These are phyloP conservation scores for Propithecus coquereli DNA, from an alignment of 2,113 vertebrate genomes.

Conservation along the genomic window DNA sequence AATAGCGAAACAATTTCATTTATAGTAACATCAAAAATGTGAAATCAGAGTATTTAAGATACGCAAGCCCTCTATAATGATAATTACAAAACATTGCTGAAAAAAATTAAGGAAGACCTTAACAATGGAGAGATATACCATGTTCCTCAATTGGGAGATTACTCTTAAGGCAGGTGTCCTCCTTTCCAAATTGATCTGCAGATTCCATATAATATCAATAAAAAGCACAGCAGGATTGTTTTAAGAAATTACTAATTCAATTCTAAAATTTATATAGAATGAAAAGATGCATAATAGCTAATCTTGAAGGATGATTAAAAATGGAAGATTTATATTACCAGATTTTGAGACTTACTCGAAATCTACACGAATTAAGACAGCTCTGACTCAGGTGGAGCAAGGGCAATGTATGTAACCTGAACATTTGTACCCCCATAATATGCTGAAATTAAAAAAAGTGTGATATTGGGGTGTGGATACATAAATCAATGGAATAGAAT, in stretches of 20 bases:
- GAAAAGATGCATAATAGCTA: background rate
- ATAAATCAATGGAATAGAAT: background rate
- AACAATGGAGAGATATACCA: background rate
- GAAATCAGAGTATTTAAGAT: background rate
- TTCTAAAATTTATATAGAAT: slow-evolving; percentile 14
- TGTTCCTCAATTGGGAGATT: background rate
- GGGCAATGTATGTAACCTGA: no score
- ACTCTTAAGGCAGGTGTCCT: background rate
- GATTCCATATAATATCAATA: background rate
- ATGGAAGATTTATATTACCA: background rate
- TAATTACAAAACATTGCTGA: background rate
- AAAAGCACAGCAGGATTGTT: background rate
- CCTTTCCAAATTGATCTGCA: background rate
- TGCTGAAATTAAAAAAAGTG: background rate
- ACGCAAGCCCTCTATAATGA: background rate
- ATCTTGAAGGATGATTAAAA: background rate
- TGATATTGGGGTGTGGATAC: background rate
- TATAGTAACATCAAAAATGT: background rate
- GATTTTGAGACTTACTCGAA: background rate
- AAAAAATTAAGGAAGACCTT: background rate
- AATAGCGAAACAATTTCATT: background rate
- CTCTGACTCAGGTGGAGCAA: no score
- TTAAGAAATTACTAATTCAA: background rate
- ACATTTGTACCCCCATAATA: no score
- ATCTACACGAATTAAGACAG: background rate